Percentiles rank a stretch among this genome's conserved stretches.
Conservation (phyloP, 2,113 vertebrate genomes). For the Vidua chalybeata region DNA sequence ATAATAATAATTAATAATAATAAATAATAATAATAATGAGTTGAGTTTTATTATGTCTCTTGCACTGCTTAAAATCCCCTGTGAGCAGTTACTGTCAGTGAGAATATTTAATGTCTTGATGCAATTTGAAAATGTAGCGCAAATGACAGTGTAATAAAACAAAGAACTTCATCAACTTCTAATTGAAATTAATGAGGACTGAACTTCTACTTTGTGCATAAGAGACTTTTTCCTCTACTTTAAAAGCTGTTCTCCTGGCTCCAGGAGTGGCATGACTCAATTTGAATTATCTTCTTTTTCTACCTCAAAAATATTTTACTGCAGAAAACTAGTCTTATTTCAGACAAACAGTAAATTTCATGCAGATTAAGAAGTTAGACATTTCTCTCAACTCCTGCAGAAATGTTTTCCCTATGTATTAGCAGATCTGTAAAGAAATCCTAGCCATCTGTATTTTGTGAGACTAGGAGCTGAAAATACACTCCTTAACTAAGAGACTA, state of each 20-base stretch:
- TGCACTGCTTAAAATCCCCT: constrained; percentile 35
- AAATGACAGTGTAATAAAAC: constrained; percentile 61
- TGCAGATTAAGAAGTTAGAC: background rate
- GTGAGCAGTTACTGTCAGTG: constrained; percentile 36
- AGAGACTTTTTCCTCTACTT: background rate
- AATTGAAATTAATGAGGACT: constrained; percentile 64
- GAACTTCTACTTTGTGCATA: constrained; percentile 35
- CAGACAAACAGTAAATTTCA: background rate
- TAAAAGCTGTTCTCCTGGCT: background rate
- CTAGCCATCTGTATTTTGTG: background rate
- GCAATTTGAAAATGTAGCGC: constrained; percentile 58
- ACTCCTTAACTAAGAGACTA: background rate
- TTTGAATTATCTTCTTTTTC: background rate
- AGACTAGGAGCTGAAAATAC: background rate
- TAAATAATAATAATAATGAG: constrained; percentile 38
- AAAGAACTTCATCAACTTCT: constrained; percentile 72
- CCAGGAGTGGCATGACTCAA: background rate
- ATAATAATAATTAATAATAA: constrained; percentile 47
- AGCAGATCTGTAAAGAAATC: background rate
- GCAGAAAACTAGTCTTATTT: background rate
- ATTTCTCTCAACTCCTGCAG: background rate
- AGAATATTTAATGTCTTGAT: constrained; percentile 63
- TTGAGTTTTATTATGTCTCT: background rate
- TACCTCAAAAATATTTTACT: background rate
- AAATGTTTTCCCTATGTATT: background rate